phyloP scores from a whole-genome alignment of 2,797 vertebrate species.

The Synaphobranchus kaupii region DNA sequence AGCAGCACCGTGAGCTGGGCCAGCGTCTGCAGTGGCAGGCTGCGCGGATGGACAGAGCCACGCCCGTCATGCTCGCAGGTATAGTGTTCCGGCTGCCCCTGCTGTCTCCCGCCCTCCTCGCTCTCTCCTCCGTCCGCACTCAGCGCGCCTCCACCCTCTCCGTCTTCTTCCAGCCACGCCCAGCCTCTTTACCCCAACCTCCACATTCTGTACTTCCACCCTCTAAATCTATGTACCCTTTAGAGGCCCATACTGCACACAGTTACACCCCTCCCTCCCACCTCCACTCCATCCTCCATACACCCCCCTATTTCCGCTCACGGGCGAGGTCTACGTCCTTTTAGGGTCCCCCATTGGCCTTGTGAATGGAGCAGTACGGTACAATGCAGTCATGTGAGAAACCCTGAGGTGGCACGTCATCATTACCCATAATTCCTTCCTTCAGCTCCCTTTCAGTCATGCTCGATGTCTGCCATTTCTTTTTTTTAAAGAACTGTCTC shows the following conservation, averaged over 20 bases:
- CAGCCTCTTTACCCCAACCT: background rate
- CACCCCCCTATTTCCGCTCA: background rate
- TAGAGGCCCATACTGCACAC: background rate
- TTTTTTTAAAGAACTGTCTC: background rate
- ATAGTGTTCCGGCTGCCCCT: background rate
- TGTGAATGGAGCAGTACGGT: background rate
- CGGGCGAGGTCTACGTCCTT: background rate
- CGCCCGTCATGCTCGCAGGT: conserved; percentile 71
- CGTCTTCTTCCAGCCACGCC: background rate
- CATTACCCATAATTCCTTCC: background rate
- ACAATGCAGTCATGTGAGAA: background rate
- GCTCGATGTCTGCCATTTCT: background rate
- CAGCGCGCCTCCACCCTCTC: background rate
- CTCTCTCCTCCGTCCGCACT: background rate
- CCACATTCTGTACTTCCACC: background rate
- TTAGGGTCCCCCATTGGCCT: background rate
- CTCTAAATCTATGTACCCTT: background rate
- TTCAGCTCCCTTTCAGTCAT: background rate
- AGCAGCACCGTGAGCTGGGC: conserved; percentile 75
- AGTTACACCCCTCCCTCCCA: background rate
- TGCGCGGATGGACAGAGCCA: conserved; percentile 76
- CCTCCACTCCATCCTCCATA: background rate
- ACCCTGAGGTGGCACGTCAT: background rate
- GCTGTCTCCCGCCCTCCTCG: background rate
- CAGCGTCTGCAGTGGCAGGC: conserved; percentile 85